Conservation (phyloP, 2,888 invertebrate species). For the Hybos culiciformis region DNA sequence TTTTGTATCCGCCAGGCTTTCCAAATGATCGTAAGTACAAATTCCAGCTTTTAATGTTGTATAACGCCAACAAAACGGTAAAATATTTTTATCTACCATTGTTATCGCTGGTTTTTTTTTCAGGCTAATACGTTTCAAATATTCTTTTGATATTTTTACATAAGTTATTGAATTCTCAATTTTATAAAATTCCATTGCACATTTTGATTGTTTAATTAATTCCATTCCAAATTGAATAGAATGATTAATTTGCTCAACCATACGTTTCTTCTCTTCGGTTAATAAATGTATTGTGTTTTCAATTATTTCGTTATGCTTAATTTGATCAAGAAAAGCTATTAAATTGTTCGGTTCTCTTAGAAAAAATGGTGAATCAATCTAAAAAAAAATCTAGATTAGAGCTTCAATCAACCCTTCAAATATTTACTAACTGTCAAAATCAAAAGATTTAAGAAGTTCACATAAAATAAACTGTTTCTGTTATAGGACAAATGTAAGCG, state of each 20-base stretch:
- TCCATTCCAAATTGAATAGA: slow-evolving; percentile 30
- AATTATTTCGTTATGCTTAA: slow-evolving; percentile 29
- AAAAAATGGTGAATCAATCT: slow-evolving; percentile 31
- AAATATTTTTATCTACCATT: slow-evolving; percentile 6
- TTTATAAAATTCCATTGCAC: slow-evolving; percentile 27
- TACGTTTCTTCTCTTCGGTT: slow-evolving; percentile 26
- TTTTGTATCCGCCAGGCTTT: slow-evolving; percentile 21
- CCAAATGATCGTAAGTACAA: slow-evolving; percentile 26
- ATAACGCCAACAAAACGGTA: slow-evolving; percentile 23
- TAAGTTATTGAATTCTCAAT: slow-evolving; percentile 25
- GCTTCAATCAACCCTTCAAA: too few species aligned
- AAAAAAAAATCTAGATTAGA: slow-evolving; percentile 6
- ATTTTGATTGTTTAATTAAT: slow-evolving; percentile 30
- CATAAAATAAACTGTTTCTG: neutral
- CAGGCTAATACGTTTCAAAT: slow-evolving; percentile 27
- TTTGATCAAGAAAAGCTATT: slow-evolving; percentile 30
- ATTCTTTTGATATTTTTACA: slow-evolving; percentile 23
- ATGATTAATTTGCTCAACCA: slow-evolving; percentile 29
- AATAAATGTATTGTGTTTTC: slow-evolving; percentile 27
- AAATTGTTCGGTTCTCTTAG: slow-evolving; percentile 31
- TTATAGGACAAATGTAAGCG: neutral
- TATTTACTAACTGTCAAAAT: too few species aligned
- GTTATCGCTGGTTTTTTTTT: slow-evolving; percentile 20
- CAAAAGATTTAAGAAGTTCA: neutral
- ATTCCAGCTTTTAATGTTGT: slow-evolving; percentile 18